Evolutionary conservation across 1,140 invertebrate species (phyloP).

Genomic region (Caenorhabditis tropicalis): DNA sequence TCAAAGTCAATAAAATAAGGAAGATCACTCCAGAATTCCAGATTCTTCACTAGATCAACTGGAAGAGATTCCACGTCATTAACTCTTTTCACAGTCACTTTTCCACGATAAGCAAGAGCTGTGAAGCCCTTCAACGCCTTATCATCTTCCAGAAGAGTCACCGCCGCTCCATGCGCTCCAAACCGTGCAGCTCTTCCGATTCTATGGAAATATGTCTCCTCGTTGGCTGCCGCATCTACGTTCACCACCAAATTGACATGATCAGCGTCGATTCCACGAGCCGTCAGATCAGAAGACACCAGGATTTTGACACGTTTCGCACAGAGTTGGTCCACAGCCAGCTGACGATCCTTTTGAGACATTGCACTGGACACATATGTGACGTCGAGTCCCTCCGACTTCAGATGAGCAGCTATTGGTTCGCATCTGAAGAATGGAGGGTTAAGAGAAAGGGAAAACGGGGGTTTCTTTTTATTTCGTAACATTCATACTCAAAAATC

Average conservation of each 20-base stretch:
- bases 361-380: constrained; percentile 81
- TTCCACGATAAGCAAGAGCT: constrained; percentile 39
- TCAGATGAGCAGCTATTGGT: constrained; percentile 79
- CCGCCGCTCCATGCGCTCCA: constrained; percentile 67
- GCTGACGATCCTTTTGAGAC: constrained; percentile 81
- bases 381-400: constrained; percentile 79
- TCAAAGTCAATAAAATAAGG: background rate
- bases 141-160: constrained; percentile 56
- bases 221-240: constrained; percentile 83
- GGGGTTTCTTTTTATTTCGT: background rate
- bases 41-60: background rate
- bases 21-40: background rate
- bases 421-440: constrained; percentile 73
- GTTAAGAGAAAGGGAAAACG: background rate
- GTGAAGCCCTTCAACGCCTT: constrained; percentile 45
- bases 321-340: constrained; percentile 81
- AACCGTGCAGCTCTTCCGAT: constrained; percentile 91
- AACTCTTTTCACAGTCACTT: background rate
- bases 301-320: constrained; percentile 82
- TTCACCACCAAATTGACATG: constrained; percentile 93
- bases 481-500: too few species aligned
- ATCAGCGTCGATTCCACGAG: constrained; percentile 84
- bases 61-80: background rate
- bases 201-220: constrained; percentile 90
- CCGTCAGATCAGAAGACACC: constrained; percentile 86